Percentiles rank a stretch among this genome's conserved stretches.
These are phyloP conservation scores for Neoaliturus tenellus DNA, from an alignment of 2,888 invertebrate genomes.

Conservation along the genomic window DNA sequence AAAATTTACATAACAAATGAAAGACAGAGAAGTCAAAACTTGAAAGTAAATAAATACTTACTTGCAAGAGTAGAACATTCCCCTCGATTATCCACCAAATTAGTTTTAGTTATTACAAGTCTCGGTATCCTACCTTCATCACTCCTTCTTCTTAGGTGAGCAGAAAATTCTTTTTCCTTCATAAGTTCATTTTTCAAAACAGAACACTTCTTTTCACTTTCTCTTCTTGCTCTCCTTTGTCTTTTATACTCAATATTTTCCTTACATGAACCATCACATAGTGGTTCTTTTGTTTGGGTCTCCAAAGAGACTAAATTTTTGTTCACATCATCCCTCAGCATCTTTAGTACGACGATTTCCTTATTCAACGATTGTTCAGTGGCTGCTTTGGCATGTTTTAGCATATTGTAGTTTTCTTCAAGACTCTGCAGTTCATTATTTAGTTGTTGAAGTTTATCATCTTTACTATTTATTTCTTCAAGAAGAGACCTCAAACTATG, in stretches of 20 bases:
- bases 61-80: slow-evolving; percentile 37
- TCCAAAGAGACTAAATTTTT: slow-evolving; percentile 36
- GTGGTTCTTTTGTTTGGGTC: slow-evolving; percentile 49
- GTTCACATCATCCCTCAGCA: slow-evolving; percentile 35
- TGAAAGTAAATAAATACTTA: slow-evolving; percentile 4
- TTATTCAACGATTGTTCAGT: slow-evolving; percentile 40
- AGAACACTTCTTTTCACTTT: slow-evolving; percentile 59
- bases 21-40: no score
- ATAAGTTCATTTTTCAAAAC: slow-evolving; percentile 66
- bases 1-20: no score
- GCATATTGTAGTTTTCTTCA: slow-evolving; percentile 61
- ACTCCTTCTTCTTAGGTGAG: slow-evolving; percentile 27
- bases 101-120: slow-evolving; percentile 34
- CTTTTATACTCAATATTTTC: slow-evolving; percentile 62
- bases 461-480: slow-evolving; percentile 69
- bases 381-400: slow-evolving; percentile 62
- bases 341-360: slow-evolving; percentile 35
- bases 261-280: slow-evolving; percentile 60
- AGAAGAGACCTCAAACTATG: not conserved
- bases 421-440: slow-evolving; percentile 67
- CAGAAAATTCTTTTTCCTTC: slow-evolving; percentile 70
- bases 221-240: slow-evolving; percentile 67
- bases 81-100: slow-evolving; percentile 52
- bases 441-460: slow-evolving; percentile 69
- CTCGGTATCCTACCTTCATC: not conserved